Evolutionary conservation across 1,140 invertebrate species (phyloP).

Genomic region (Homarus americanus): DNA sequence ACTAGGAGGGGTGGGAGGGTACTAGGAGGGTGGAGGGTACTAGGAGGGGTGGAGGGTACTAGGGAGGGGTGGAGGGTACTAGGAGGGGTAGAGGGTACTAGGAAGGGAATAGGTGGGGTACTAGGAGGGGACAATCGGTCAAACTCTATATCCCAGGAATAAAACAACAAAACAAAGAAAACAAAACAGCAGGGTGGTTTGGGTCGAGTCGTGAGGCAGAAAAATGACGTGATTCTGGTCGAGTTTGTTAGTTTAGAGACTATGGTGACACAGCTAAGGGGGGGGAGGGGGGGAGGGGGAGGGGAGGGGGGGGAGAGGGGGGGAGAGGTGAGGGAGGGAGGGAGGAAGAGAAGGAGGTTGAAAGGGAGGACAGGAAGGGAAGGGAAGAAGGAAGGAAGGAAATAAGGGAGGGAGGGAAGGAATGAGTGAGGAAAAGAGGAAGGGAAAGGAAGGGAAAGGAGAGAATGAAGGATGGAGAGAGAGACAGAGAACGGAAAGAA

Average conservation of each 20-base stretch:
- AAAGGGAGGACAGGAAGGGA: not conserved
- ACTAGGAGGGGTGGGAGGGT: too few relatives aligned
- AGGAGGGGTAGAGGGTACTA: too few relatives aligned
- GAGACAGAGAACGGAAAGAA: not conserved
- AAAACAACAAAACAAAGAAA: too few relatives aligned
- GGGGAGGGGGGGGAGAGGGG: not conserved
- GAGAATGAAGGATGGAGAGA: not conserved
- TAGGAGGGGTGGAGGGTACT: too few relatives aligned
- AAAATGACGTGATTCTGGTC: too few relatives aligned
- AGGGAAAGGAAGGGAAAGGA: not conserved
- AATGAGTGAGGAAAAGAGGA: not conserved
- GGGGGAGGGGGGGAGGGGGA: not conserved
- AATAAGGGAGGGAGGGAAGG: not conserved
- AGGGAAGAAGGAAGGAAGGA: not conserved
- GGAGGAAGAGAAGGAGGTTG: not conserved
- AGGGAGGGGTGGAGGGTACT: too few relatives aligned
- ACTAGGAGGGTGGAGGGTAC: too few relatives aligned
- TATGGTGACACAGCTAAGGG: not conserved
- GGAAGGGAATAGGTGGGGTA: too few relatives aligned
- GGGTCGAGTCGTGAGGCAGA: too few relatives aligned
- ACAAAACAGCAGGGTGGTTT: too few relatives aligned
- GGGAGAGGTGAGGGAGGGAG: constrained; percentile 4
- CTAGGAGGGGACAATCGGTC: too few relatives aligned
- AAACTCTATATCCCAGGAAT: too few relatives aligned
- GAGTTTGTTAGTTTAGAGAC: not conserved